Base-by-base conservation (phyloP, 2,888 invertebrate species). In the Parnassius smintheus region DNA sequence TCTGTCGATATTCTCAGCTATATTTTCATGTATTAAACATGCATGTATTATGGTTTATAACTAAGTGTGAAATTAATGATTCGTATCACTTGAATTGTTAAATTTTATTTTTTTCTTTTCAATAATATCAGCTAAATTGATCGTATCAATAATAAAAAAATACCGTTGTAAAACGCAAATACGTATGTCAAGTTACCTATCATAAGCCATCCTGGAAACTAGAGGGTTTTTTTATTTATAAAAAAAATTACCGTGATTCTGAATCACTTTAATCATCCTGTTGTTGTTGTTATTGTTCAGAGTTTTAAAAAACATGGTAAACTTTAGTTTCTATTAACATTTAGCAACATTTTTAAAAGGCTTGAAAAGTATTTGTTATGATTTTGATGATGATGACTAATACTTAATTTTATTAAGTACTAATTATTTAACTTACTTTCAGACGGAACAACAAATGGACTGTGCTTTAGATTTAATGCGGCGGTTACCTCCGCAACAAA, bases 401-500 rank as follows among this genome's bases (percentile, higher is more conserved):
- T 89, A 76, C 81, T 71, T 70, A 65, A 57, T 63, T 74, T 76
- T 77, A 77, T 79, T 73, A 73, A 75, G 7, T 74, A 68, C 72
- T 64, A 68, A 64, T 69, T 67, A 13, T 70, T 68, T 74, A 63
- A 66, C 66, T 61, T 65, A 67, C 70, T 89, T 88, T 65, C 85
- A 98, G 98, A 96, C 96, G 83, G 98, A 98, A 83, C 96, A 97
- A 89, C 98, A 99, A 92, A 96, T 99, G 94, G 99, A 99, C 92
- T 98, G 98, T 93, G 99, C 99, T 58, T 92, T 99, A 76, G 99
- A 99, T 93, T 94, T 99, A 83, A 99, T 99, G 99, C 94, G 99
- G 82, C 95, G 99, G 77, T 91, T 99, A 84, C 99, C 99, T 73
- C 99, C 99, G 72, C 99, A 99, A 91, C 98, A 99, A 91, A 99